Evolutionary conservation across 2,888 invertebrate species (phyloP).

Genomic region (Chaitophorus viminalis): DNA sequence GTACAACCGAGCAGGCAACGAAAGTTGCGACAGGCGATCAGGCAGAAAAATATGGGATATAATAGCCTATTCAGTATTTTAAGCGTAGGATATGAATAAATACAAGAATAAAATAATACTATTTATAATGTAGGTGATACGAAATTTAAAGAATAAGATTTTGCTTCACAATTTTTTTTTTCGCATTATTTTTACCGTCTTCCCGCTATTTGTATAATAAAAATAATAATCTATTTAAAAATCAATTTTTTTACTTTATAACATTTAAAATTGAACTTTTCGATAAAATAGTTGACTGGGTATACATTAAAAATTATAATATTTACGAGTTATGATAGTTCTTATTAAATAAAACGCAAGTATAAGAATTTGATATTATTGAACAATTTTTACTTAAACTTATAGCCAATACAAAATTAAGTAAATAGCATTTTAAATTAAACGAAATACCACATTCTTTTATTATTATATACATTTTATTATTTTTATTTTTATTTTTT

Average conservation of each 20-base stretch:
- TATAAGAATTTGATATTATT: no score
- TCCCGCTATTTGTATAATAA: no score
- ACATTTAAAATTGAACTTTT: background rate
- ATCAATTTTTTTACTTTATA: background rate
- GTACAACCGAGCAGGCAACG: background rate
- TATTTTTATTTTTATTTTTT: no score
- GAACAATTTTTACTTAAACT: no score
- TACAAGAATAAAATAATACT: background rate
- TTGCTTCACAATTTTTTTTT: background rate
- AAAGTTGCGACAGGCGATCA: background rate
- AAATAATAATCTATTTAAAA: background rate
- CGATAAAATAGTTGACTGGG: background rate
- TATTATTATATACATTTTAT: no score
- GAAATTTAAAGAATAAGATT: background rate
- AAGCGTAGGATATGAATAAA: background rate
- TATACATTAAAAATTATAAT: background rate
- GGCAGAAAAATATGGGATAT: background rate
- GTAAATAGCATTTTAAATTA: no score
- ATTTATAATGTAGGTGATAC: background rate
- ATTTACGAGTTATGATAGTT: background rate
- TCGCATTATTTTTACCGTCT: no score
- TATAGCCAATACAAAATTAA: no score
- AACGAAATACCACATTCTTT: no score
- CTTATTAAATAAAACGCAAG: no score
- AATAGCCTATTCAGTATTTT: background rate